Evolutionary conservation across 2,797 vertebrate genomes (phyloP), one percentile per base, ranked within the genome.

Genomic region (Sphaeramia orbicularis): DNA sequence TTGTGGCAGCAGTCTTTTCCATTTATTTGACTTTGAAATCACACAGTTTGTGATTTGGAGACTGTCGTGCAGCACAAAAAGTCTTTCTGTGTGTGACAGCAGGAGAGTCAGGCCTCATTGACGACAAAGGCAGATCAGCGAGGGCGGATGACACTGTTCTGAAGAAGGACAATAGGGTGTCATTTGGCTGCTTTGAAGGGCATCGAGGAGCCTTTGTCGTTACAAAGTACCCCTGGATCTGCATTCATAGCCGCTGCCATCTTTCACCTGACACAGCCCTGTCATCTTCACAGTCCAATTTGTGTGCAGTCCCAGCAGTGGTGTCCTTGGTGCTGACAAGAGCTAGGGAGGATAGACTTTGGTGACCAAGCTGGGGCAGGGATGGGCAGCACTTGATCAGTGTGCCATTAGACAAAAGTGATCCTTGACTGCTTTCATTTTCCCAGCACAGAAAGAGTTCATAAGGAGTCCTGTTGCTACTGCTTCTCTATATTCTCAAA

Each of bases 391-490:
- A 63, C 71, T 81, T 79, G 59, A 84, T 74, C 73, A 76, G 43
- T 40, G 32, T 75, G 53, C 37, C 53, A 59, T 78, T 52, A 65
- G 74, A 64, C 57, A 60, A 66, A 78, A 85, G 75, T 81, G 77
- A 78, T 74, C 35, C 48, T 77, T 65, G 51, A 65, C 66, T 67
- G 36, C 40, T 56, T 43, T 74, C 60, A 64, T 73, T 78, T 69
- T 37, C 49, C 18, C 58, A 21, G 42, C 56, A 54, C 49, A 59
- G 56, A 30, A 50, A 51, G 42, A 47, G 51, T 6, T 38, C 15
- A 16, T 15, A 59, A 76, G 54, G 66, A 66, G 64, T 14, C 19
- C 21, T 5, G 12, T 44, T 42, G 15, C 51, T 43, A 24, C 16
- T 73, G 49, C 45, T 37, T 58, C 74, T 56, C 76, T 38, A 59